These are phyloP conservation scores for Maconellicoccus hirsutus DNA, from an alignment of 1,140 invertebrate species.

Conservation along the genomic window DNA sequence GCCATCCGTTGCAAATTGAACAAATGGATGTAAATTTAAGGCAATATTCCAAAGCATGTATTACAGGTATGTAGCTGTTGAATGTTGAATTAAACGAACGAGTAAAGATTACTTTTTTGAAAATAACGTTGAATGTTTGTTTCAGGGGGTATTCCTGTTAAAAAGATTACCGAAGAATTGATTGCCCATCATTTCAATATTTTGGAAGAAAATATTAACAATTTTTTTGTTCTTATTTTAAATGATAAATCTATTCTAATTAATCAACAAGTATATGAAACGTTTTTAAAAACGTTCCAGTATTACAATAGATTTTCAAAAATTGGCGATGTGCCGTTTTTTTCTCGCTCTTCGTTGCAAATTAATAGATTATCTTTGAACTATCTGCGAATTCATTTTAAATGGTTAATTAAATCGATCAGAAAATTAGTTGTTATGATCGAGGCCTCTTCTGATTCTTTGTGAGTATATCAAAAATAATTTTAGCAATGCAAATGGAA, in stretches of 20 bases:
- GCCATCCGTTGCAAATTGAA: background rate
- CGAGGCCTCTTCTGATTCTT: background rate
- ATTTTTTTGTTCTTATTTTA: background rate
- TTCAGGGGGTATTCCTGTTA: background rate
- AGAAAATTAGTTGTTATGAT: background rate
- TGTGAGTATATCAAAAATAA: constrained; percentile 5
- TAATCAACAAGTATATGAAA: background rate
- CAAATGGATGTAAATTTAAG: background rate
- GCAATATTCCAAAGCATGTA: background rate
- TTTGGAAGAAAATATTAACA: background rate
- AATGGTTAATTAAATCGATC: background rate
- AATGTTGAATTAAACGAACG: too few species aligned
- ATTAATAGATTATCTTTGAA: background rate
- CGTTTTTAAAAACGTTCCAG: constrained; percentile 4
- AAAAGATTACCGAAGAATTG: background rate
- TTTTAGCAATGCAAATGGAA: too few species aligned
- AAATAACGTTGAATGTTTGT: background rate
- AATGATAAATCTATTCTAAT: background rate
- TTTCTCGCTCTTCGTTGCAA: background rate
- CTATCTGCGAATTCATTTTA: constrained; percentile 4
- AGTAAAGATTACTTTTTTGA: too few species aligned
- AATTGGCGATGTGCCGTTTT: background rate
- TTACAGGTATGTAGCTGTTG: background rate
- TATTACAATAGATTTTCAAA: background rate
- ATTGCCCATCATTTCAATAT: background rate